Evolutionary conservation across 2,888 invertebrate species (phyloP), one percentile per base, ranked within the genome.

Genomic region (Norana najaformis): DNA sequence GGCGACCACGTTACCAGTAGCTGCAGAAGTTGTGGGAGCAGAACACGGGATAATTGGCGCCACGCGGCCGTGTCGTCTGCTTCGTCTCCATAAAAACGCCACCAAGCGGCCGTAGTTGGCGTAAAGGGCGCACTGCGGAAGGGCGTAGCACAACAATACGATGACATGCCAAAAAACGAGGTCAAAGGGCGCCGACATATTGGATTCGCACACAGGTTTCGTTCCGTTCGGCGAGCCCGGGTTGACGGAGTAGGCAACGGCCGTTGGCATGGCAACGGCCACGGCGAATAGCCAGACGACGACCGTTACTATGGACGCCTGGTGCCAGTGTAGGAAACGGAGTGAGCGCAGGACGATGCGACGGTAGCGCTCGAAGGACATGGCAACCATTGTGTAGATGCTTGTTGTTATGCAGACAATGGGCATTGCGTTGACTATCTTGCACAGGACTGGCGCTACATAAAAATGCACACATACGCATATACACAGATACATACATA

Each of bases 371-470:
- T 93, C 93, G 53, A 92, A 91, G 2, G 93, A 92, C 38, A 93
- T 91, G 82, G 91, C 92, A 36, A 93, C 93, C n/a, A 93, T 90
- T 13, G 92, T 92, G 90, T 92, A 93, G 37, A 92, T 92, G 20
- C 92, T 92, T 30, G 91, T 89, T 6, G 92, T 93, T 89, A 93
- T 93, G 83, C 92, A 91, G 16, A 93, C 91, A 20, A 93, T 89
- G 0, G 93, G 93, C 34, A 91, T 90, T 83, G 92, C 92, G 89
- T 93, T 93, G 38, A 93, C 91, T 16, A 91, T 34, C 47, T 89
- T 89, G 35, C 92, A 92, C 11, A 89, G 83, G 11, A 89, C 69
- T 14, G 34, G 90, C 14, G 90, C 91, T 91, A 90, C n/a, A 89
- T 69, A n/a, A 16, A 53, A 11, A 8, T 69, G 11, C 1, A 69